A percentile compares a stretch with the other conserved stretches of the same genome.
Evolutionary conservation across 2,797 vertebrate species (phyloP).

Genomic region (Pterois miles): DNA sequence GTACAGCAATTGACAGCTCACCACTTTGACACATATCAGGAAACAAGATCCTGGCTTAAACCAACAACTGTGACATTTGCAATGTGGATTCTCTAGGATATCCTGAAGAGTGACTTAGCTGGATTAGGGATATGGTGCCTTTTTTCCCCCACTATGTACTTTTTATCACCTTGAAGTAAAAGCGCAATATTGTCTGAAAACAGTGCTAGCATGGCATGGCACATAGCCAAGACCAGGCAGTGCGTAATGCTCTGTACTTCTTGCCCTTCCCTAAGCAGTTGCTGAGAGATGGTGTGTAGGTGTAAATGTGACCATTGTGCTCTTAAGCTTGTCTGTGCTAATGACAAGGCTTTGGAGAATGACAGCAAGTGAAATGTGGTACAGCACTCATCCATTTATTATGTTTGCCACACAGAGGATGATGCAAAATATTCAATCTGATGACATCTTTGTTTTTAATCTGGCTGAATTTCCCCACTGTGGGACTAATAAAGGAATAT

Average conservation of each 20-base stretch:
- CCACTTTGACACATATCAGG: neutral
- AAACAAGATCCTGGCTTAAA: constrained; percentile 37
- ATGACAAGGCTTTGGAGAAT: constrained; percentile 44
- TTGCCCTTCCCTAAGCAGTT: constrained; percentile 61
- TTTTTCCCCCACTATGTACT: neutral
- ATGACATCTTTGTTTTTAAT: neutral
- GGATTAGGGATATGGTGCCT: constrained; percentile 16
- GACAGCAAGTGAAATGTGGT: constrained; percentile 30
- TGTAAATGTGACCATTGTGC: constrained; percentile 66
- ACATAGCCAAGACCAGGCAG: constrained; percentile 24
- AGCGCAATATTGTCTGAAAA: constrained; percentile 24
- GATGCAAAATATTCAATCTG: neutral
- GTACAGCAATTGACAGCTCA: neutral
- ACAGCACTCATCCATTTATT: constrained; percentile 12
- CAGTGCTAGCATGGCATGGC: constrained; percentile 22
- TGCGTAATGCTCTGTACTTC: constrained; percentile 44
- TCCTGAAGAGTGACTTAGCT: constrained; percentile 25
- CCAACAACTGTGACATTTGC: constrained; percentile 54
- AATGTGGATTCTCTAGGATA: constrained; percentile 22
- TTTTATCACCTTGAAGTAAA: constrained; percentile 36
- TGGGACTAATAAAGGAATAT: too few species aligned
- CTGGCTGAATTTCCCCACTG: too few species aligned
- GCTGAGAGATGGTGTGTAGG: constrained; percentile 64
- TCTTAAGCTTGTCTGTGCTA: constrained; percentile 25
- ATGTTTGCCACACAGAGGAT: neutral